Conservation (phyloP, 2,888 invertebrate genomes). For the Hydraecia micacea region DNA sequence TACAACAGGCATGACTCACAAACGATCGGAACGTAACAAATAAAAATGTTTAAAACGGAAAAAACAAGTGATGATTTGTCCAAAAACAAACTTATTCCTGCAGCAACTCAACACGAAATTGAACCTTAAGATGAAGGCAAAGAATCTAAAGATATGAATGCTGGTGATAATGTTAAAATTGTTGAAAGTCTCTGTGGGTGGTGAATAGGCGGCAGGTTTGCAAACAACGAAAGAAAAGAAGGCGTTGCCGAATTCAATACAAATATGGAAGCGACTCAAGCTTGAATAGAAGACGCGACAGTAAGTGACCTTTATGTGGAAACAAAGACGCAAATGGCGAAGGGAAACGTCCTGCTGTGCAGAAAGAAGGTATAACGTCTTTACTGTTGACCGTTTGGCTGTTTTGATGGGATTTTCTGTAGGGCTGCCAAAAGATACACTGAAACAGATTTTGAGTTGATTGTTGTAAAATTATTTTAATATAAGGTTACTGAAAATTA, state of each 20-base stretch:
- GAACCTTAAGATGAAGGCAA: conserved; percentile 53
- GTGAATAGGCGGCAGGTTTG: conserved; percentile 86
- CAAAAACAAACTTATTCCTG: conserved; percentile 54
- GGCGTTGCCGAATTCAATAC: conserved; percentile 77
- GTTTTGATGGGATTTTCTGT: conserved; percentile 70
- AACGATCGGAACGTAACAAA: conserved; percentile 80
- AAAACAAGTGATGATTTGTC: conserved; percentile 77
- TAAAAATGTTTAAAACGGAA: conserved; percentile 79
- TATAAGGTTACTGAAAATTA: too few relatives aligned
- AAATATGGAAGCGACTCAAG: conserved; percentile 78
- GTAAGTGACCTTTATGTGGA: conserved; percentile 83
- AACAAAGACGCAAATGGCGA: conserved; percentile 77
- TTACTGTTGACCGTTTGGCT: conserved; percentile 81
- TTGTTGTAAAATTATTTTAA: too few relatives aligned
- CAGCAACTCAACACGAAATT: conserved; percentile 52
- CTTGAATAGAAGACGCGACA: conserved; percentile 78
- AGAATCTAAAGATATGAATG: neutral
- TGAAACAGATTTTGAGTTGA: neutral
- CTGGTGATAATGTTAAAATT: conserved; percentile 45
- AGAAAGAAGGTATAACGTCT: conserved; percentile 80
- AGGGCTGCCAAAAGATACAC: conserved; percentile 73
- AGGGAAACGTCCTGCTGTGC: conserved; percentile 85
- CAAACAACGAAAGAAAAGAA: conserved; percentile 84
- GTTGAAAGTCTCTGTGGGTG: conserved; percentile 82
- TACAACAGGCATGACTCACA: conserved; percentile 82